Conservation (phyloP, 2,797 vertebrate genomes). For the Botia almorhae region DNA sequence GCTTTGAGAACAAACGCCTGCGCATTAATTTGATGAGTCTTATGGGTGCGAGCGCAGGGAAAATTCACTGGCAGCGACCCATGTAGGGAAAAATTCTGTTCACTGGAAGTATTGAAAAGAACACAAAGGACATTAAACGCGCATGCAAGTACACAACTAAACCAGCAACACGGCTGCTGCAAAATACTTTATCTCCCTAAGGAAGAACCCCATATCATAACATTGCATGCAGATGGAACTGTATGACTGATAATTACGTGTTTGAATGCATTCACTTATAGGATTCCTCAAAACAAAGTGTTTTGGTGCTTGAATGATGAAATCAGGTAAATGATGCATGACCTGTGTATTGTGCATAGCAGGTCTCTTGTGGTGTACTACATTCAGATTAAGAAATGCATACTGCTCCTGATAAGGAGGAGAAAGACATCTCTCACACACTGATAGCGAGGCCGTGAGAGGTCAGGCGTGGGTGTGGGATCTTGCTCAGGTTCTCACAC, state of each 20-base stretch:
- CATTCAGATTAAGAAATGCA: conserved; percentile 1
- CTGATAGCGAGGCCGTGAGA: background rate
- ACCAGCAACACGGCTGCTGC: too few species aligned
- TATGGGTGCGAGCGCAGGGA: background rate
- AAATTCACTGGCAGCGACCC: conserved; percentile 8
- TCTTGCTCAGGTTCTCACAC: conserved; percentile 30
- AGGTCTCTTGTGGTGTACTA: too few species aligned
- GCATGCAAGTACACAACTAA: too few species aligned
- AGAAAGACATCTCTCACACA: conserved; percentile 12
- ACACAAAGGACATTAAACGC: too few species aligned
- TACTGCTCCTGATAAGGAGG: background rate
- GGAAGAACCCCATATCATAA: background rate
- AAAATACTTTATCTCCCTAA: background rate
- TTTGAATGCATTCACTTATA: background rate
- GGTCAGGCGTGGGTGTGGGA: background rate
- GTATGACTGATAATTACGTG: background rate
- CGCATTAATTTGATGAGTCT: background rate
- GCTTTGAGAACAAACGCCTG: conserved; percentile 2
- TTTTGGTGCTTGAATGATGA: background rate
- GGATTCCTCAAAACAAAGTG: background rate
- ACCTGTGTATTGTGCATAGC: background rate
- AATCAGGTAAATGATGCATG: background rate
- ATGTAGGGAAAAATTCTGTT: background rate
- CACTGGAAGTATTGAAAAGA: background rate
- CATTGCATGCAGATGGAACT: background rate